Percentiles rank a stretch among this genome's conserved stretches.
These are phyloP conservation scores for Lacanobia wlatinum DNA, from an alignment of 2,888 invertebrate species.

Conservation along the genomic window DNA sequence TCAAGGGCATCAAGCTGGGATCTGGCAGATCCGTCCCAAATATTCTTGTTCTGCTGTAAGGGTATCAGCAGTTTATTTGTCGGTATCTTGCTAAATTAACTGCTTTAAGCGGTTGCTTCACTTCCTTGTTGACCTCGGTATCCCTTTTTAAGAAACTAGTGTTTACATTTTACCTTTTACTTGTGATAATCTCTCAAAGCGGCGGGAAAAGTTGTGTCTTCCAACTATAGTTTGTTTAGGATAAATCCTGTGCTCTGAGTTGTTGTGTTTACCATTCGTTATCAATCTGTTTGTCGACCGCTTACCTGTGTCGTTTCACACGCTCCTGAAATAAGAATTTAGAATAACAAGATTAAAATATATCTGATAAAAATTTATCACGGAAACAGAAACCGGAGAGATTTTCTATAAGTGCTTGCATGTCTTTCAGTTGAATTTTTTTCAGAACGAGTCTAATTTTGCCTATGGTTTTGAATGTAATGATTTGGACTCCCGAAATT, in stretches of 20 bases:
- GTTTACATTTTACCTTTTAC: slow-evolving; percentile 7
- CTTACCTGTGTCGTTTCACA: slow-evolving; percentile 48
- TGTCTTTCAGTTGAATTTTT: neutral
- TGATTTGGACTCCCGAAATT: neutral
- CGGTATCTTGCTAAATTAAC: neutral
- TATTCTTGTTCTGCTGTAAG: neutral
- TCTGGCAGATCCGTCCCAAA: too few species aligned
- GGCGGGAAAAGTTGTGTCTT: neutral
- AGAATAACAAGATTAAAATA: slow-evolving; percentile 37
- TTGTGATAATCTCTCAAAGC: slow-evolving; percentile 3
- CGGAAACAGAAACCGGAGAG: slow-evolving; percentile 3
- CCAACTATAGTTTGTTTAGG: slow-evolving; percentile 47
- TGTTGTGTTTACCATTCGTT: slow-evolving; percentile 48
- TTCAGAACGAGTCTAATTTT: neutral
- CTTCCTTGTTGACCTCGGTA: neutral
- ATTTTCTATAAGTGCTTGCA: neutral
- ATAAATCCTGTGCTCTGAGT: slow-evolving; percentile 18
- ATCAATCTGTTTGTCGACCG: slow-evolving; percentile 52
- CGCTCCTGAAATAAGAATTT: slow-evolving; percentile 51
- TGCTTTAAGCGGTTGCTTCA: neutral
- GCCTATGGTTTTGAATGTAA: neutral
- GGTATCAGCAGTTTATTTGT: neutral
- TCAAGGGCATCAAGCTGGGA: too few species aligned
- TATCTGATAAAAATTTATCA: slow-evolving; percentile 25
- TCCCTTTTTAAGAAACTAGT: neutral